These are phyloP conservation scores for Chiloscyllium plagiosum DNA, from an alignment of 2,113 vertebrate species.

Conservation along the genomic window DNA sequence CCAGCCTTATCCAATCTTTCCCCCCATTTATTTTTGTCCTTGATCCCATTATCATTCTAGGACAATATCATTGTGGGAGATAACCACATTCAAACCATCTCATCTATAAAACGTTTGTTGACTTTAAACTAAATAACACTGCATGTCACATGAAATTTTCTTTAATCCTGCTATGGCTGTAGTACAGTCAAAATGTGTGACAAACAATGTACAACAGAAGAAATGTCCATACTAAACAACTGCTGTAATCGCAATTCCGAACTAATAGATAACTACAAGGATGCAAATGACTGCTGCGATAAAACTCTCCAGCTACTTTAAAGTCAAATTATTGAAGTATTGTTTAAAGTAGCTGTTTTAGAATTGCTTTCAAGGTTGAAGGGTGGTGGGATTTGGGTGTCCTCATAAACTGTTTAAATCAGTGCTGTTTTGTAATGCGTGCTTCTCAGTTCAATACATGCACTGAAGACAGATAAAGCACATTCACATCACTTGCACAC, in stretches of 20 bases:
- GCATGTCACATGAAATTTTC: not conserved
- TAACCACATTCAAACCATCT: not conserved
- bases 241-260: not conserved
- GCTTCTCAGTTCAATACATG: not conserved
- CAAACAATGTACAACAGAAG: not conserved
- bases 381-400: not conserved
- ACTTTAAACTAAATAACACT: not conserved
- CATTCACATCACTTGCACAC: not conserved
- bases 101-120: not conserved
- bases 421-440: not conserved
- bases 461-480: not conserved
- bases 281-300: not conserved
- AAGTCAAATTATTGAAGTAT: not conserved
- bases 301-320: not conserved
- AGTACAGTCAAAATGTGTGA: not conserved
- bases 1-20: too few species aligned
- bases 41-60: not conserved
- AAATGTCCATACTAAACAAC: not conserved
- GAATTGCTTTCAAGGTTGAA: not conserved
- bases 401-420: not conserved
- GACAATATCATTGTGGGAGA: not conserved
- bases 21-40: not conserved
- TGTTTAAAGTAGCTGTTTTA: not conserved
- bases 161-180: not conserved
- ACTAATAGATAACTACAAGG: constrained; percentile 27